These are phyloP conservation scores for Leptinotarsa haldemani DNA, from an alignment of 2,888 invertebrate species.

Conservation along the genomic window DNA sequence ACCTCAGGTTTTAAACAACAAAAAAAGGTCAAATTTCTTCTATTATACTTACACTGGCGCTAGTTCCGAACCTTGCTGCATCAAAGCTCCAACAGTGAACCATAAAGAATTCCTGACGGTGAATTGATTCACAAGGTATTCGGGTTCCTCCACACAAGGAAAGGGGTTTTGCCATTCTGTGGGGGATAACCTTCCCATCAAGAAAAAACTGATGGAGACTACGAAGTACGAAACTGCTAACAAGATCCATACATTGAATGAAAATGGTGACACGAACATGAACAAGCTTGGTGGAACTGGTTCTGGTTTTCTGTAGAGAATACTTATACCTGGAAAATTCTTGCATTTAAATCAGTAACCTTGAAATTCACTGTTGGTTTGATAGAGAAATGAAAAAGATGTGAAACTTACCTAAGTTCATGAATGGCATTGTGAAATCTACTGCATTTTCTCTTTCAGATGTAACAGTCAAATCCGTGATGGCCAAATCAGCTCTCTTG, in stretches of 20 bases:
- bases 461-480: constrained; percentile 91
- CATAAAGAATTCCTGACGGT: constrained; percentile 86
- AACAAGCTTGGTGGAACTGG: constrained; percentile 89
- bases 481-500: constrained; percentile 89
- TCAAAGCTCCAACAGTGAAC: constrained; percentile 86
- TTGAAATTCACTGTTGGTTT: too few species aligned
- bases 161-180: constrained; percentile 91
- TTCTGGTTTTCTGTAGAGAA: constrained; percentile 87
- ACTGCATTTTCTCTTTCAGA: constrained; percentile 88
- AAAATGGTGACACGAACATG: constrained; percentile 93
- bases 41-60: constrained; percentile 79
- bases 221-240: constrained; percentile 84
- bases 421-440: constrained; percentile 96
- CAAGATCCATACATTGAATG: constrained; percentile 83
- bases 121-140: constrained; percentile 86
- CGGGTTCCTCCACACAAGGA: constrained; percentile 86
- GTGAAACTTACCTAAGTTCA: constrained; percentile 78
- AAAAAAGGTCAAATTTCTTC: background rate
- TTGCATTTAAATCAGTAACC: too few species aligned
- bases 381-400: background rate
- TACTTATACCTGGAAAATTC: constrained; percentile 78
- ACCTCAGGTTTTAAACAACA: background rate
- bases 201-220: constrained; percentile 82
- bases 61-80: constrained; percentile 90
- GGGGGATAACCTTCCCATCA: constrained; percentile 84